Conservation (phyloP, 2,797 vertebrate genomes). For the Botia almorhae region DNA sequence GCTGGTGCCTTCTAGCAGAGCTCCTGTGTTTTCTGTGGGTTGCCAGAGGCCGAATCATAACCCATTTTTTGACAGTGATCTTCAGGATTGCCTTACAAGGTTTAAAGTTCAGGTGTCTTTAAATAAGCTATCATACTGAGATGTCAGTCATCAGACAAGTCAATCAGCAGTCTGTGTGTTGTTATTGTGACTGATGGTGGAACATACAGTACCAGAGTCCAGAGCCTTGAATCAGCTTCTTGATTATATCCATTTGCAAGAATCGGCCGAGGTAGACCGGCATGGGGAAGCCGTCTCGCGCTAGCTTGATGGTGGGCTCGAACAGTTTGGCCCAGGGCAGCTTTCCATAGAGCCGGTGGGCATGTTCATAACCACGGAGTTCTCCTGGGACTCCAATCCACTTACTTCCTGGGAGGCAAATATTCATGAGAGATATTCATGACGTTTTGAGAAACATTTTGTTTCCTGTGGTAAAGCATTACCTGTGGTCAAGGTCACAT, state of each 20-base stretch:
- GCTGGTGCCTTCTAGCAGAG: background rate
- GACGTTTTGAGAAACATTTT: background rate
- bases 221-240: background rate
- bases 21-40: background rate
- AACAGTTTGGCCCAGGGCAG: slow-evolving; percentile 79
- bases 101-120: background rate
- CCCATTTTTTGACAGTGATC: slow-evolving; percentile 17
- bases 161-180: background rate
- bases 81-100: background rate
- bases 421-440: background rate
- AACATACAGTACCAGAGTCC: slow-evolving; percentile 70
- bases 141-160: slow-evolving; percentile 2
- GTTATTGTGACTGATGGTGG: background rate
- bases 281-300: slow-evolving; percentile 83
- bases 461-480: slow-evolving; percentile 10
- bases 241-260: fast-evolving
- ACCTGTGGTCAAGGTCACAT: slow-evolving; percentile 52
- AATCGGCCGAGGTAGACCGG: slow-evolving; percentile 58
- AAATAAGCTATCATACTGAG: slow-evolving; percentile 12
- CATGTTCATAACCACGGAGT: slow-evolving; percentile 84
- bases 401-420: slow-evolving; percentile 65
- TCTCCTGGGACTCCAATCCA: slow-evolving; percentile 93
- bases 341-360: slow-evolving; percentile 84
- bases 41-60: slow-evolving; percentile 9
- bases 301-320: slow-evolving; percentile 83